These are phyloP conservation scores for Neoaliturus tenellus DNA, from an alignment of 2,888 invertebrate genomes.

Conservation along the genomic window DNA sequence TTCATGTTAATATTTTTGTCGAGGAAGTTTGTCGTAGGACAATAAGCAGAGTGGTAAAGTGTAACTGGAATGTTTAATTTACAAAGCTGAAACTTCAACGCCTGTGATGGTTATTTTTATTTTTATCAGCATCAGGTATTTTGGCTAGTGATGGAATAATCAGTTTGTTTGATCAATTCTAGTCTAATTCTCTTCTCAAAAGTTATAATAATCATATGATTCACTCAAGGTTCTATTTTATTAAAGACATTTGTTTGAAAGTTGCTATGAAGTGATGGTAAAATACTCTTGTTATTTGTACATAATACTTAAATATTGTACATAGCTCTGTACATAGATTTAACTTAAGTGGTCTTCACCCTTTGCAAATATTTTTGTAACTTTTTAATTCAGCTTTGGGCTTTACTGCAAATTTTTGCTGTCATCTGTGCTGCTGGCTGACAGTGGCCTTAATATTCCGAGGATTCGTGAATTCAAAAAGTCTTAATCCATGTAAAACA, in stretches of 20 bases:
- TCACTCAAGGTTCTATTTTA: background rate
- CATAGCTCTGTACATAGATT: conserved; percentile 35
- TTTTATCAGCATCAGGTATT: background rate
- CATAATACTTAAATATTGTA: background rate
- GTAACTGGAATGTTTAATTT: background rate
- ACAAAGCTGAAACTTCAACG: background rate
- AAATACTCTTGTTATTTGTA: background rate
- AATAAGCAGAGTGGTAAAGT: too few relatives aligned
- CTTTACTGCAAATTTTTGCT: too few relatives aligned
- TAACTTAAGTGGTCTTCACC: background rate
- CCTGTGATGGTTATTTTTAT: background rate
- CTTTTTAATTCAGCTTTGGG: background rate
- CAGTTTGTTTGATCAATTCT: background rate
- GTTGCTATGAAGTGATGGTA: background rate
- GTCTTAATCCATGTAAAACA: too few relatives aligned
- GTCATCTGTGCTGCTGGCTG: too few relatives aligned
- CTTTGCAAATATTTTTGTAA: conserved; percentile 20
- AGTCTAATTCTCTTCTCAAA: background rate
- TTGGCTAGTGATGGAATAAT: background rate
- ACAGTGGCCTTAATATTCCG: too few relatives aligned
- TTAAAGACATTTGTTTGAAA: background rate
- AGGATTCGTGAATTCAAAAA: too few relatives aligned
- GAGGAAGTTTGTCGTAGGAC: background rate
- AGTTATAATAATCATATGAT: background rate
- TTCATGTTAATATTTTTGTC: background rate